Evolutionary conservation across 2,888 invertebrate species (phyloP).

Genomic region (Philereme transversata): DNA sequence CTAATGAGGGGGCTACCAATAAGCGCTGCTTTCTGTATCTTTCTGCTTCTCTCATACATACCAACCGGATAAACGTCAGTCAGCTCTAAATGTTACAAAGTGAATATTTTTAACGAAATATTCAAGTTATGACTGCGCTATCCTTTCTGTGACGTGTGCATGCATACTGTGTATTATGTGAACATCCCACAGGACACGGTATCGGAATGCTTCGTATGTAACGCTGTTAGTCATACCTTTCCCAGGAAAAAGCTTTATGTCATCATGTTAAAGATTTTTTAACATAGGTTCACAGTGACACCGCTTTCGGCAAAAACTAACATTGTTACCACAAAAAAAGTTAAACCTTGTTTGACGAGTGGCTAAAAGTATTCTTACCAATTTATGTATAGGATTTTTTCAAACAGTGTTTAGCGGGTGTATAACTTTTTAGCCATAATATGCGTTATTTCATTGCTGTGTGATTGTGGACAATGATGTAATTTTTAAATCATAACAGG

Average conservation of each 20-base stretch:
- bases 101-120: constrained; percentile 47
- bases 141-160: constrained; percentile 34
- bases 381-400: too few relatives aligned
- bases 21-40: too few relatives aligned
- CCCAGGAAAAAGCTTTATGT: constrained; percentile 35
- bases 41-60: too few relatives aligned
- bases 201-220: constrained; percentile 44
- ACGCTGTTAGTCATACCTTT: constrained; percentile 40
- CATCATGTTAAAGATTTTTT: constrained; percentile 25
- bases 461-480: background rate
- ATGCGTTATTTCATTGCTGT: too few relatives aligned
- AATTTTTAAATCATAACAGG: background rate
- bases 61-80: constrained; percentile 1
- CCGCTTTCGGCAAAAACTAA: too few relatives aligned
- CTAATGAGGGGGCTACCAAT: too few relatives aligned
- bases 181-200: constrained; percentile 29
- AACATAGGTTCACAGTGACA: too few relatives aligned
- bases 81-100: constrained; percentile 33
- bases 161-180: constrained; percentile 35
- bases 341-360: too few relatives aligned
- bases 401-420: too few relatives aligned
- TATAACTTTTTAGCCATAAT: too few relatives aligned
- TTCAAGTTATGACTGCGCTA: constrained; percentile 42
- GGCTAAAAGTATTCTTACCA: too few relatives aligned
- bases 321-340: too few relatives aligned